Evolutionary conservation across 2,113 vertebrate species (phyloP).

Genomic region (Rhinoderma darwinii): DNA sequence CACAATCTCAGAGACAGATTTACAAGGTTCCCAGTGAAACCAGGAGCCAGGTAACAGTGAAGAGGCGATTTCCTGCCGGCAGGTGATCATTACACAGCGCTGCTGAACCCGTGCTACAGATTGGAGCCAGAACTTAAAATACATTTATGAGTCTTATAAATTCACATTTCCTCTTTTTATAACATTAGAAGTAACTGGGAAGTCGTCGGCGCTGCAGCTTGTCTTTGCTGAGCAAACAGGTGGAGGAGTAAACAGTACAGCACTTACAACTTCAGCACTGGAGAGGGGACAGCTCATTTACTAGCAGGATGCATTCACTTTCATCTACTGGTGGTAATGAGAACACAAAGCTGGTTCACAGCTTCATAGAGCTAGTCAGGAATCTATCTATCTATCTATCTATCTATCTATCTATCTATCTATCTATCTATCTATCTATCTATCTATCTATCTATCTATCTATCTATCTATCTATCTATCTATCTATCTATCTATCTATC

Average conservation of each 20-base stretch:
- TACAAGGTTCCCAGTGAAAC: slow-evolving; percentile 21
- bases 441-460: not conserved
- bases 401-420: not conserved
- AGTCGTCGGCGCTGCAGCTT: not conserved
- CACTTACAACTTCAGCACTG: slow-evolving; percentile 33
- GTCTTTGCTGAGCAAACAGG: not conserved
- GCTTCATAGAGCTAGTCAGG: not conserved
- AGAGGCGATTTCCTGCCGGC: slow-evolving; percentile 30
- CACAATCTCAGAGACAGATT: slow-evolving; percentile 44
- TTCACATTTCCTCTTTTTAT: not conserved
- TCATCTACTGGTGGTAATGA: not conserved
- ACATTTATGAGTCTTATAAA: slow-evolving; percentile 34
- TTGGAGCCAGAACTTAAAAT: not conserved
- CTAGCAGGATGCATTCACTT: not conserved
- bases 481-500: too few relatives aligned
- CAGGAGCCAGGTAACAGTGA: slow-evolving; percentile 38
- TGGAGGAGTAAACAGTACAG: not conserved
- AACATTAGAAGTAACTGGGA: not conserved
- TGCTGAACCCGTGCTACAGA: not conserved
- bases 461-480: not conserved
- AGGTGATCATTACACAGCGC: not conserved
- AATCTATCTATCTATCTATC: too few relatives aligned
- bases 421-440: not conserved
- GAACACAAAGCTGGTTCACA: not conserved
- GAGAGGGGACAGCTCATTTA: slow-evolving; percentile 29